phyloP scores from a whole-genome alignment of 2,888 invertebrate genomes.

The Platypus cylindrus region DNA sequence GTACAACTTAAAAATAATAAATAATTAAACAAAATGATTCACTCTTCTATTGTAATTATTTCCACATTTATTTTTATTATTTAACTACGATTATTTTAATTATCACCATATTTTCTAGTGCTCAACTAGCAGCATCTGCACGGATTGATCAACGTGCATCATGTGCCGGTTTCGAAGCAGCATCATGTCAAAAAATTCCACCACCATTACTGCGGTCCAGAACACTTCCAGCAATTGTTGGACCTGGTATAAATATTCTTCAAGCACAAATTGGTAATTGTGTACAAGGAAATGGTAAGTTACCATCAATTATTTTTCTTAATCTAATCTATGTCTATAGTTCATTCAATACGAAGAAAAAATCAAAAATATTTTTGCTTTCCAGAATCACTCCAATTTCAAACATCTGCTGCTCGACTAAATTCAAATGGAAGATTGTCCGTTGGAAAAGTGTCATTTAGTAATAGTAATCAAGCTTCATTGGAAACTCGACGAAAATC shows the following conservation, averaged over 20 bases:
- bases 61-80: no score
- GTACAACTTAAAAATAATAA: no score
- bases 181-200: constrained; percentile 37
- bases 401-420: not conserved
- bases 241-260: constrained; percentile 69
- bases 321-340: not conserved
- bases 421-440: constrained; percentile 22
- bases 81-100: constrained; percentile 1
- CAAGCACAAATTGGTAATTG: constrained; percentile 70
- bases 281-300: constrained; percentile 37
- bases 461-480: constrained; percentile 26
- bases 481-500: constrained; percentile 32
- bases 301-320: not conserved
- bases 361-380: not conserved
- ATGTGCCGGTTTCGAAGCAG: constrained; percentile 42
- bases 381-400: no score
- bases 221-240: constrained; percentile 77
- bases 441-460: constrained; percentile 29
- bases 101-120: constrained; percentile 23
- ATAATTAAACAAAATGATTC: no score
- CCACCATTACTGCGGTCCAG: constrained; percentile 68
- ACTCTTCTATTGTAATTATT: no score
- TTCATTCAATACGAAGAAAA: not conserved
- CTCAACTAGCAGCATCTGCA: constrained; percentile 32
- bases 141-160: constrained; percentile 38